A percentile compares a stretch with the other conserved stretches of the same genome.
Conservation (phyloP, 2,888 invertebrate genomes). For the Vanessa cardui region DNA sequence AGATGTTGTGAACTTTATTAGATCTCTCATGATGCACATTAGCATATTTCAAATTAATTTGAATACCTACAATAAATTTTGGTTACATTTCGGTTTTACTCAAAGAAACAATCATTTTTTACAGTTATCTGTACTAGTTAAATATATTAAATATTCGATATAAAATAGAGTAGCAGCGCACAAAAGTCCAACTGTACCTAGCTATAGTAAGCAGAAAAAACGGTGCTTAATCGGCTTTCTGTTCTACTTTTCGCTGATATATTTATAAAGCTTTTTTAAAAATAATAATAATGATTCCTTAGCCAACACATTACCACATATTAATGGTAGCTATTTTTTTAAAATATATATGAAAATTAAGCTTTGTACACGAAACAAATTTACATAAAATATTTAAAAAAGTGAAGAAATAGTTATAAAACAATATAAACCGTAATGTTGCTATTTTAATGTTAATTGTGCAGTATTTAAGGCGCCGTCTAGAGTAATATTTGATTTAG, state of each 20-base stretch:
- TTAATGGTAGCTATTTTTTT: no score
- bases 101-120: not conserved
- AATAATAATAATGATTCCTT: not conserved
- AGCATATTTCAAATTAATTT: not conserved
- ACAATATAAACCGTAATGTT: no score
- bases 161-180: not conserved
- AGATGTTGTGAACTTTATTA: not conserved
- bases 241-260: not conserved
- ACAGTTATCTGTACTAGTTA: conserved; percentile 1
- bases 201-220: not conserved
- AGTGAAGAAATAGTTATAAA: no score
- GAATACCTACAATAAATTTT: not conserved
- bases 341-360: no score
- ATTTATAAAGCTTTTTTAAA: not conserved
- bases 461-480: no score
- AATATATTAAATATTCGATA: not conserved
- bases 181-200: not conserved
- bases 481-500: no score
- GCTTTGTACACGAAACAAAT: no score
- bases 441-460: no score
- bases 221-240: not conserved
- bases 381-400: no score
- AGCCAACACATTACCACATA: no score
- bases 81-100: not conserved
- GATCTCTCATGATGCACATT: not conserved